Conservation (phyloP, 2,797 vertebrate species). For the Discoglossus pictus region DNA sequence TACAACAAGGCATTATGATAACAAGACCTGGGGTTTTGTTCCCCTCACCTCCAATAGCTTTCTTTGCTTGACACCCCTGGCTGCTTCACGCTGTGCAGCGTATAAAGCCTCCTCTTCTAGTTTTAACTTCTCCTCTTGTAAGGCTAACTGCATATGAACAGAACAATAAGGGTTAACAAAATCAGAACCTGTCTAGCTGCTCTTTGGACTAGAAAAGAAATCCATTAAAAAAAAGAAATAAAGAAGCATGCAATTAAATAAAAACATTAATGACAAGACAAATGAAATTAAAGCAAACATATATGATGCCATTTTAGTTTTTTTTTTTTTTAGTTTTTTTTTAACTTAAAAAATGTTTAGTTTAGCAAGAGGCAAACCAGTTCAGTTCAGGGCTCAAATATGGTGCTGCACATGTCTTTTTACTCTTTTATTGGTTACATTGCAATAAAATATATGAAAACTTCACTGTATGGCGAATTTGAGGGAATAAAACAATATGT, state of each 20-base stretch:
- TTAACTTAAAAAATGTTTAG: too few relatives aligned
- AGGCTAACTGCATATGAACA: slow-evolving; percentile 96
- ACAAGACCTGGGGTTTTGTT: slow-evolving; percentile 75
- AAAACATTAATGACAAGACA: background rate
- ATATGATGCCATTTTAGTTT: too few relatives aligned
- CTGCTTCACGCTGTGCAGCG: slow-evolving; percentile 91
- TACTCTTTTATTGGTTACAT: too few relatives aligned
- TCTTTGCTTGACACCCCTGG: slow-evolving; percentile 91
- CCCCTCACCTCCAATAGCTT: slow-evolving; percentile 96
- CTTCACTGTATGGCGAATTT: too few relatives aligned
- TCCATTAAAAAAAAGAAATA: slow-evolving; percentile 53
- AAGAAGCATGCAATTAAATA: slow-evolving; percentile 46
- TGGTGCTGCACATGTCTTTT: too few relatives aligned
- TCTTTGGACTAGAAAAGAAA: slow-evolving; percentile 65
- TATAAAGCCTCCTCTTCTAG: slow-evolving; percentile 98
- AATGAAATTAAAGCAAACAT: too few relatives aligned
- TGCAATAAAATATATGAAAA: too few relatives aligned
- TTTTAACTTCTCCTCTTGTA: slow-evolving; percentile 98
- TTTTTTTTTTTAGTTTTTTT: too few relatives aligned
- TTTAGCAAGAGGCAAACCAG: too few relatives aligned
- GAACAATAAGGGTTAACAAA: slow-evolving; percentile 83
- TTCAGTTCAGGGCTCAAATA: too few relatives aligned
- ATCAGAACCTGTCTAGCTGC: slow-evolving; percentile 80
- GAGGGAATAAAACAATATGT: too few relatives aligned
- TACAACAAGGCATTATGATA: too few relatives aligned